Conservation (phyloP, 2,888 invertebrate genomes). For the Lacanobia oleracea region DNA sequence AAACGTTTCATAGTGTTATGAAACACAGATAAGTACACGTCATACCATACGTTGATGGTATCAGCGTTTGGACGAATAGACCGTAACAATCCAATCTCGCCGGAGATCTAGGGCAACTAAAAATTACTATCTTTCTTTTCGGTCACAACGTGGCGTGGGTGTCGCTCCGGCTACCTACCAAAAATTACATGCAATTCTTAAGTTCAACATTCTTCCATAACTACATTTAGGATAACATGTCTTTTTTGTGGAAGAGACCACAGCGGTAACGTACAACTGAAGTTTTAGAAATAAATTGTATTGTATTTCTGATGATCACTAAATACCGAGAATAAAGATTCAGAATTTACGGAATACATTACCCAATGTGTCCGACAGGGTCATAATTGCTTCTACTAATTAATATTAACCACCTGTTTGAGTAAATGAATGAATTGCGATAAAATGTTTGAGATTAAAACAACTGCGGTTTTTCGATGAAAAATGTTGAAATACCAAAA, state of each 20-base stretch:
- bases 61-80: constrained; percentile 38
- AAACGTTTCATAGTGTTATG: constrained; percentile 24
- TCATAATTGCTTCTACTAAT: too few species aligned
- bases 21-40: constrained; percentile 24
- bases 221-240: constrained; percentile 3
- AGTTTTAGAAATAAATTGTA: too few species aligned
- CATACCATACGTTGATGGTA: constrained; percentile 24
- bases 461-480: too few species aligned
- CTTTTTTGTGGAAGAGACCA: neutral
- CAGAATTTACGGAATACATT: neutral
- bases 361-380: too few species aligned
- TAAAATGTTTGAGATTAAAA: neutral
- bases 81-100: constrained; percentile 58
- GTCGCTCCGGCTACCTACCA: constrained; percentile 26
- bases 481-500: neutral
- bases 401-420: too few species aligned
- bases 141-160: constrained; percentile 46
- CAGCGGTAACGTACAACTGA: too few species aligned
- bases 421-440: too few species aligned
- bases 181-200: constrained; percentile 45
- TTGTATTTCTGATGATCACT: too few species aligned
- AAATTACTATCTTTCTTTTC: constrained; percentile 65
- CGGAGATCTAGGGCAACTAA: constrained; percentile 67
- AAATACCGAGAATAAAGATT: neutral
- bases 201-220: constrained; percentile 23